Evolutionary conservation across 2,797 vertebrate species (phyloP).

Genomic region (Periparus ater): DNA sequence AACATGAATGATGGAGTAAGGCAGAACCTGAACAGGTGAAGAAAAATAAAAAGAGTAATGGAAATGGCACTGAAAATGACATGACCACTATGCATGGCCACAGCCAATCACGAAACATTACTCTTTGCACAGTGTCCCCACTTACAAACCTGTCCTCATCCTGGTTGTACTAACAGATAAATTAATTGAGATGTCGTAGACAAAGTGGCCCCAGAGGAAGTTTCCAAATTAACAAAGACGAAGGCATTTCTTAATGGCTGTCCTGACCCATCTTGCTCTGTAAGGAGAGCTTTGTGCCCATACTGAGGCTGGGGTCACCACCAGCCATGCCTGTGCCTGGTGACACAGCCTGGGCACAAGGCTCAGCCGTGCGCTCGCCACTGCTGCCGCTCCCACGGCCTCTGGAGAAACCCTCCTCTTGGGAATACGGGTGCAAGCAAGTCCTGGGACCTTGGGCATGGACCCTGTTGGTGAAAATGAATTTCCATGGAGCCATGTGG

Average conservation of each 20-base stretch:
- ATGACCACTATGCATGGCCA: neutral
- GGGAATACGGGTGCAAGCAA: neutral
- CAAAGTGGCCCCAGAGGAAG: neutral
- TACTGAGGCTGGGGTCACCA: neutral
- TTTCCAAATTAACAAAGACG: neutral
- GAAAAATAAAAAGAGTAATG: neutral
- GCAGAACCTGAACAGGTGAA: neutral
- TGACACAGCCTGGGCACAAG: neutral
- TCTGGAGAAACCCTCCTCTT: neutral
- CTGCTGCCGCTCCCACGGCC: fast-evolving
- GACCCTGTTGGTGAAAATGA: fast-evolving
- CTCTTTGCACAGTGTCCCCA: neutral
- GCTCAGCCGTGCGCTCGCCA: fast-evolving
- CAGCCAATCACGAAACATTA: neutral
- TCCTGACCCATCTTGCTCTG: neutral
- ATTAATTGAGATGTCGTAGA: neutral
- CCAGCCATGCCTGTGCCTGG: fast-evolving
- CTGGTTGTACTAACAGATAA: neutral
- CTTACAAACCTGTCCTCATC: neutral
- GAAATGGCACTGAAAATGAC: neutral
- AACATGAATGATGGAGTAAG: neutral
- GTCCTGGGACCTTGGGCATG: neutral
- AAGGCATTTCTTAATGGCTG: neutral
- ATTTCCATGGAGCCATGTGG: neutral
- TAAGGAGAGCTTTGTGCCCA: neutral